These are phyloP conservation scores for Hypomesus transpacificus DNA, from an alignment of 2,113 vertebrate species.

Conservation along the genomic window DNA sequence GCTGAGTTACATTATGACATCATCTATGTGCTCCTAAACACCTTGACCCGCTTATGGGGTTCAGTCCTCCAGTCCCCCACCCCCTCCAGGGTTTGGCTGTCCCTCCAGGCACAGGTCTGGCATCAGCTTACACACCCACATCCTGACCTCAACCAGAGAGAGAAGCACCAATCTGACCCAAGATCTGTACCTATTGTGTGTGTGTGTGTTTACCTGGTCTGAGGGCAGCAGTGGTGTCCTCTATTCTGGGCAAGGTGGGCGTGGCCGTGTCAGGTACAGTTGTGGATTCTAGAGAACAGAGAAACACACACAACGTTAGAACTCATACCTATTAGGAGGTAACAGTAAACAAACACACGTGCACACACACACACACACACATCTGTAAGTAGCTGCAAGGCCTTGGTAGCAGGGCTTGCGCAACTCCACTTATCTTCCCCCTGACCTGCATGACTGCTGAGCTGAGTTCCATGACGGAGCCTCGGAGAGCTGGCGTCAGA, in stretches of 20 bases:
- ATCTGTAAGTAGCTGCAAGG: not conserved
- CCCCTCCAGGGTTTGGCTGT: no score
- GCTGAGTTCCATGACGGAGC: not conserved
- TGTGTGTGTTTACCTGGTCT: constrained; percentile 44
- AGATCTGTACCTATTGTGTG: constrained; percentile 14
- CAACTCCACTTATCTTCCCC: constrained; percentile 28
- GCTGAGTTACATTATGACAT: constrained; percentile 48
- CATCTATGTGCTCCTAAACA: constrained; percentile 24
- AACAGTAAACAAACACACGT: not conserved
- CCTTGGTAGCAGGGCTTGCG: constrained; percentile 19
- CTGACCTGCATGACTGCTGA: constrained; percentile 19
- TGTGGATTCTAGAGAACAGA: constrained; percentile 74
- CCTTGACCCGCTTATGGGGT: constrained; percentile 43
- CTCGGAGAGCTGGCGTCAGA: not conserved
- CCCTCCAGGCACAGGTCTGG: no score
- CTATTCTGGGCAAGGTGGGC: constrained; percentile 80
- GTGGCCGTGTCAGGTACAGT: constrained; percentile 81
- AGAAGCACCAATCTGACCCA: no score
- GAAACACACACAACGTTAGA: not conserved
- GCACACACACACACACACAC: not conserved
- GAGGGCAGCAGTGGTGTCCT: constrained; percentile 79
- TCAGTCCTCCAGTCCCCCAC: no score
- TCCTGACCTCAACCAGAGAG: no score
- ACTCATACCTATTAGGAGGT: constrained; percentile 1
- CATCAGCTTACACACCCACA: no score